Conservation (phyloP, 1,140 invertebrate species). For the Solenopsis invicta region DNA sequence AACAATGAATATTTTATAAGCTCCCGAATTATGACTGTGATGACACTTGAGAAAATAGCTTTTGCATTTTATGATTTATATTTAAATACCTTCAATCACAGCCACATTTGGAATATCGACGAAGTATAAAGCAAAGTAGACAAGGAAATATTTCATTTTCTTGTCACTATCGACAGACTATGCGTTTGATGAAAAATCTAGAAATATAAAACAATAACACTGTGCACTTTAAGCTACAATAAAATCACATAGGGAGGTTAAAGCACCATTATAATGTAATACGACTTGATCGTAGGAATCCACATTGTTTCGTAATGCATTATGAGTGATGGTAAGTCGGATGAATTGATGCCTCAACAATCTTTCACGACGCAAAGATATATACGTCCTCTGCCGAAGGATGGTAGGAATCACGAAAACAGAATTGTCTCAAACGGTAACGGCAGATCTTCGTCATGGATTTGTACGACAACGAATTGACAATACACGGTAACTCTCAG, state of each 20-base stretch:
- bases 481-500: neutral
- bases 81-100: conserved; percentile 37
- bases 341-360: no score
- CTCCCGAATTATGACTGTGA: neutral
- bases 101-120: neutral
- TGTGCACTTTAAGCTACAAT: no score
- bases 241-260: no score
- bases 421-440: conserved; percentile 30
- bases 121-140: neutral
- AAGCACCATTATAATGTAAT: no score
- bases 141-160: neutral
- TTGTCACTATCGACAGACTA: neutral
- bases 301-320: no score
- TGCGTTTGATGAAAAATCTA: neutral
- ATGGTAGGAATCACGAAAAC: neutral
- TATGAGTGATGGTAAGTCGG: no score
- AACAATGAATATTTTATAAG: neutral
- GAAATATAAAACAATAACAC: neutral
- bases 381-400: conserved; percentile 27
- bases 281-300: no score
- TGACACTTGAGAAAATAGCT: neutral
- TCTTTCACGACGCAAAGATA: neutral
- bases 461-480: neutral
- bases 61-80: neutral
- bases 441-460: neutral